A percentile compares a stretch with the other conserved stretches of the same genome.
phyloP scores from a whole-genome alignment of 2,113 vertebrate species.

The Heptranchias perlo region DNA sequence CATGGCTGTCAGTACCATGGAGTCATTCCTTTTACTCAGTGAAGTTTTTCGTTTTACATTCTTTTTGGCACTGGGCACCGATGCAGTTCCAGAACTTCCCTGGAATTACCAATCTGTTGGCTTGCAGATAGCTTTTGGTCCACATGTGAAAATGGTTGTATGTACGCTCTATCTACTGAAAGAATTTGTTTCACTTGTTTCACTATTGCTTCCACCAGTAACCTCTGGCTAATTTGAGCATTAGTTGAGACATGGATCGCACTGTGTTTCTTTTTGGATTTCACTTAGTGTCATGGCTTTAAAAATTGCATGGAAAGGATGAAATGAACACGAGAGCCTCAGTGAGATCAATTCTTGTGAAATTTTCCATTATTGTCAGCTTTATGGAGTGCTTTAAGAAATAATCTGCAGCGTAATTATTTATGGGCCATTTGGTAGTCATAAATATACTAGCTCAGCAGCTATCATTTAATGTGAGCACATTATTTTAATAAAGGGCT shows the following conservation, averaged over 20 bases:
- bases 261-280: background rate
- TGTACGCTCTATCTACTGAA: too few species aligned
- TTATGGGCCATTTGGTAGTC: too few species aligned
- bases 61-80: background rate
- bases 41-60: background rate
- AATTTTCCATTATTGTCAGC: background rate
- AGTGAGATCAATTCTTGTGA: background rate
- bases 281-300: background rate
- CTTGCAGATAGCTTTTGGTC: background rate
- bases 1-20: background rate
- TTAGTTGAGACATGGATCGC: background rate
- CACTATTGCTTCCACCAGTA: background rate
- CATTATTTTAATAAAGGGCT: too few species aligned
- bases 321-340: background rate
- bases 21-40: background rate
- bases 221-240: background rate
- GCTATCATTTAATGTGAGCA: too few species aligned
- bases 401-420: too few species aligned
- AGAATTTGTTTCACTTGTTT: background rate
- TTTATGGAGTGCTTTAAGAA: too few species aligned
- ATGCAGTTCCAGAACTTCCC: background rate
- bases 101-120: background rate
- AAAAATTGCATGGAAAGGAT: background rate
- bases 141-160: too few species aligned
- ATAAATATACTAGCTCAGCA: too few species aligned